Percentiles rank a stretch among this genome's conserved stretches.
phyloP scores from a whole-genome alignment of 1,140 invertebrate genomes.

The Drosophila setifemur region DNA sequence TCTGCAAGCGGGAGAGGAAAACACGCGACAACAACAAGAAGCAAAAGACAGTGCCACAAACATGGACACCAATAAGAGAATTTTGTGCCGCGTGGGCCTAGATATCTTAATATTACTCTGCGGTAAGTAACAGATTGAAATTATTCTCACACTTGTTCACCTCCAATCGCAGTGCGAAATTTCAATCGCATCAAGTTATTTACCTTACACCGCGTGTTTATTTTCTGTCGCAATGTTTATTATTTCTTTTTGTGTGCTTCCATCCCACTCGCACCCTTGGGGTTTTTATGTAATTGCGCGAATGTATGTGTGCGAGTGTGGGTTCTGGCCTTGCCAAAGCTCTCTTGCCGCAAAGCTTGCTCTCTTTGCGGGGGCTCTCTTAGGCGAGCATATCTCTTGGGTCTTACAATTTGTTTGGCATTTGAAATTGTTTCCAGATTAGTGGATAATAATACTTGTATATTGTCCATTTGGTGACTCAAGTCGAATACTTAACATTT shows the following conservation, averaged over 20 bases:
- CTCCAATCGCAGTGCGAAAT: slow-evolving; percentile 14
- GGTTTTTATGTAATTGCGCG: slow-evolving; percentile 41
- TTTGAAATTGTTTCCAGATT: slow-evolving; percentile 4
- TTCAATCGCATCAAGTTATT: slow-evolving; percentile 6
- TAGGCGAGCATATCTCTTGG: neutral
- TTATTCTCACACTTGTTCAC: slow-evolving; percentile 11
- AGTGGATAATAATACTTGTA: neutral
- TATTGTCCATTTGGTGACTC: slow-evolving; percentile 1
- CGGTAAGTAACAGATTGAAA: slow-evolving; percentile 56
- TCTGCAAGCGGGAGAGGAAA: slow-evolving; percentile 17
- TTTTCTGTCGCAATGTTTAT: slow-evolving; percentile 55
- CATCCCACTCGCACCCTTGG: slow-evolving; percentile 1
- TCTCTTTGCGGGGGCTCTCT: neutral
- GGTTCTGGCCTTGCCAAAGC: slow-evolving; percentile 1
- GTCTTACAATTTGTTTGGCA: slow-evolving; percentile 11
- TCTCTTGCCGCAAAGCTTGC: neutral
- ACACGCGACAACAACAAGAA: neutral
- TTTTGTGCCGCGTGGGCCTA: slow-evolving; percentile 68
- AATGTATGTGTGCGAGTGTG: neutral
- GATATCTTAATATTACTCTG: slow-evolving; percentile 73
- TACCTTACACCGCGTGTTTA: slow-evolving; percentile 20
- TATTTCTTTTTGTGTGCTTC: slow-evolving; percentile 31
- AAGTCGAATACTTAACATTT: neutral
- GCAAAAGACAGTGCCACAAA: slow-evolving; percentile 16
- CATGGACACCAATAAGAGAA: slow-evolving; percentile 80